phyloP scores from a whole-genome alignment of 37 sponge, comb jelly and placozoan species.

The Diacarnus erythraeanus region DNA sequence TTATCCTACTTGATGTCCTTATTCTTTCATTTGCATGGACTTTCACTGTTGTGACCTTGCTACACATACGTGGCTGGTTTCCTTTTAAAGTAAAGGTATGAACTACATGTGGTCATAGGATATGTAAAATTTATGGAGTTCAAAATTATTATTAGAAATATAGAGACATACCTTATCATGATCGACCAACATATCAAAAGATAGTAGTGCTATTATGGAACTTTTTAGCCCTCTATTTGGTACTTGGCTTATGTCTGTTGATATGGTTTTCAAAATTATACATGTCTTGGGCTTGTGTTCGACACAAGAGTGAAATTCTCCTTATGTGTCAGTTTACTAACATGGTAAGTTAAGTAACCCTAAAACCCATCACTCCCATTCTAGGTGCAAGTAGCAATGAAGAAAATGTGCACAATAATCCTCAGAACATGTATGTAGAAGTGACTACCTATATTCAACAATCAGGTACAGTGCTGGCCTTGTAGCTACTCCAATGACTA shows the following conservation, averaged over 20 bases:
- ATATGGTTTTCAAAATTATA: conserved; percentile 26
- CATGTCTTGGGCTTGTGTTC: conserved; percentile 21
- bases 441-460: background rate
- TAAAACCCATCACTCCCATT: background rate
- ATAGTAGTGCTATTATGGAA: conserved; percentile 1
- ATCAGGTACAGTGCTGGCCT: conserved; percentile 25
- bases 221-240: background rate
- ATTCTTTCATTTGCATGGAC: conserved; percentile 21
- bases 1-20: conserved; percentile 9
- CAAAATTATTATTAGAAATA: background rate
- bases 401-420: no score
- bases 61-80: conserved; percentile 16
- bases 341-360: background rate
- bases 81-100: conserved; percentile 15
- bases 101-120: background rate
- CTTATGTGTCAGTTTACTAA: conserved; percentile 31
- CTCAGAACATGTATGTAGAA: background rate
- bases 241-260: conserved; percentile 17
- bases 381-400: no score
- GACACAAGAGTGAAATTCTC: background rate
- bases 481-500: background rate
- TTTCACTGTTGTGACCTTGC: background rate
- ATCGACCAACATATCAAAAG: background rate
- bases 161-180: background rate
- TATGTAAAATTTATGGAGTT: background rate